Base-by-base conservation (phyloP, 2,797 vertebrate genomes). In the Hemitrygon akajei region DNA sequence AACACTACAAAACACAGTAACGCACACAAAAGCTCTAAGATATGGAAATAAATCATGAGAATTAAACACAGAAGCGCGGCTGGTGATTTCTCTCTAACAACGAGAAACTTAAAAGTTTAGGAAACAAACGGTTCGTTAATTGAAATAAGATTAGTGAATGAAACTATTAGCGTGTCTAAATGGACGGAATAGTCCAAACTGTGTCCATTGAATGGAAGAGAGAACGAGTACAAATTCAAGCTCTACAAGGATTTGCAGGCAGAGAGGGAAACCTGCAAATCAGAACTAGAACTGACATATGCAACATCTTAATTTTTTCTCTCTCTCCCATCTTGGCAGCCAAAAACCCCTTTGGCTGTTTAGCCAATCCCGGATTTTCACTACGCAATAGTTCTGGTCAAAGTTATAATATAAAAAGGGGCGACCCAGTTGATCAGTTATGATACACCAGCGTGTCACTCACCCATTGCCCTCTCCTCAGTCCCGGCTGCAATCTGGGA, bases 321-420 rank as follows among this genome's bases (percentile, higher is more conserved):
- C 95, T 95, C 96, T 94, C 96, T 96, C 96, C 96, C 96, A 97
- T 96, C 95, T 95, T 96, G 96, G 97, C 97, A 97, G 97, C 97
- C 95, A 94, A 97, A 97, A 97, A 98, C 97, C 98, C 98, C 98
- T 99, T 99, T 98, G 97, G 97, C 97, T 97, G 97, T 97, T 97
- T 98, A 98, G 98, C 98, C 98, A 98, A 99, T 98, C 97, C 98
- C 98, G 97, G 97, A 97, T 97, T 97, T 97, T 98, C 97, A 99
- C 98, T 98, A 98, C 98, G 98, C 97, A 96, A 97, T 97, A 89
- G 86, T 89, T 89, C 58, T 63, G 86, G 86, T n/a, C 86, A 96
- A 96, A 98, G 97, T 97, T 96, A 97, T 97, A 97, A 97, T 98
- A 98, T 99, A 99, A 98, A 98, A 98, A 98, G 97, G 97, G 97